A percentile compares a stretch with the other conserved stretches of the same genome.
Conservation (phyloP, 2,888 invertebrate genomes). For the Apantesis nais region DNA sequence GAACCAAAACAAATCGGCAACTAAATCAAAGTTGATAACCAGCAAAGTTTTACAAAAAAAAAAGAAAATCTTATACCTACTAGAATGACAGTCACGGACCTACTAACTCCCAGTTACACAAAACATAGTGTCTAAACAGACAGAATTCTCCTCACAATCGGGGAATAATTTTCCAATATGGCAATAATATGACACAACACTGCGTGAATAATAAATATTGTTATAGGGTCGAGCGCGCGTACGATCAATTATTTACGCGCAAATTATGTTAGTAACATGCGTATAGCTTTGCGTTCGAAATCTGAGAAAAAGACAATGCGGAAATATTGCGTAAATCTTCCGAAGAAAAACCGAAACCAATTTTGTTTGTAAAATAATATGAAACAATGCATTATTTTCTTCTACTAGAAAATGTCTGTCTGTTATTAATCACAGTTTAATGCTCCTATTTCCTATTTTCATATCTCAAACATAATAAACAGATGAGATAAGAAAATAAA, state of each 20-base stretch:
- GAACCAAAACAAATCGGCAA: conserved; percentile 38
- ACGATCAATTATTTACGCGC: conserved; percentile 81
- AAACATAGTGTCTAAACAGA: conserved; percentile 46
- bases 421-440: no score
- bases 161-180: conserved; percentile 80
- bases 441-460: background rate
- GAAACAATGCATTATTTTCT: background rate
- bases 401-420: background rate
- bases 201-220: conserved; percentile 81
- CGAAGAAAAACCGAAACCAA: background rate
- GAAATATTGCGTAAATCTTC: conserved; percentile 10
- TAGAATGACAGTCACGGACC: conserved; percentile 44
- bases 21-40: conserved; percentile 47
- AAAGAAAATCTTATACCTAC: conserved; percentile 36
- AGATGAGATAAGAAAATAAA: background rate
- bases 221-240: conserved; percentile 68
- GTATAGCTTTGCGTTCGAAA: conserved; percentile 52
- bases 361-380: background rate
- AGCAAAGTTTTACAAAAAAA: conserved; percentile 25
- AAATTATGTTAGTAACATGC: conserved; percentile 77
- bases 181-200: conserved; percentile 82
- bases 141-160: conserved; percentile 72
- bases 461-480: background rate
- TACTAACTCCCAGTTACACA: conserved; percentile 52
- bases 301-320: conserved; percentile 21